phyloP scores from a whole-genome alignment of 2,797 vertebrate species.

The Cephalopachus bancanus region DNA sequence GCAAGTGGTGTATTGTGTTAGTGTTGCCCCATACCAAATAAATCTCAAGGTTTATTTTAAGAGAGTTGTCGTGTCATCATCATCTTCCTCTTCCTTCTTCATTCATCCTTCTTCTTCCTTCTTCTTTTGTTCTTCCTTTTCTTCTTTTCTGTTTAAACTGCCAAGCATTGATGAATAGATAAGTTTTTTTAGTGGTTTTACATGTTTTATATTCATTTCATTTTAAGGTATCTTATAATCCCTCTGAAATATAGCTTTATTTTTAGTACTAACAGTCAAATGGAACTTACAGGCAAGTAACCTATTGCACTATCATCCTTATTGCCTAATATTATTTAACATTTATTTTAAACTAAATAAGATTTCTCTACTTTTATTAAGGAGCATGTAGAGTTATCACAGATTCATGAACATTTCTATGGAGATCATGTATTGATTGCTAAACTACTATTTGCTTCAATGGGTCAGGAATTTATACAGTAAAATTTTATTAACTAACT shows the following conservation, averaged over 20 bases:
- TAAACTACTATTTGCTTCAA: background rate
- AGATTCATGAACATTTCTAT: background rate
- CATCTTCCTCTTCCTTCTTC: background rate
- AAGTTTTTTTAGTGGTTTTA: background rate
- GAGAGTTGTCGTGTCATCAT: background rate
- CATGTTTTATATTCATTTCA: constrained; percentile 25
- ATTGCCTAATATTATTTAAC: background rate
- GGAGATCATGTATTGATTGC: background rate
- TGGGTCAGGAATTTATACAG: background rate
- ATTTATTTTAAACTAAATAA: background rate
- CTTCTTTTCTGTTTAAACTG: background rate
- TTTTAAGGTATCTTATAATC: background rate
- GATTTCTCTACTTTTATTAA: background rate
- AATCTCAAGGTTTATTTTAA: constrained; percentile 53
- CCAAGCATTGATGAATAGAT: background rate
- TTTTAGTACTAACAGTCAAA: background rate
- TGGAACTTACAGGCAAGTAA: background rate
- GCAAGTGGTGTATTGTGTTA: background rate
- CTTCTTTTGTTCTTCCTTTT: too few species aligned
- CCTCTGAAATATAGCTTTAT: constrained; percentile 7
- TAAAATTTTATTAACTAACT: constrained; percentile 30
- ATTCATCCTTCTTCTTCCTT: too few species aligned
- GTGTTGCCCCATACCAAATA: background rate
- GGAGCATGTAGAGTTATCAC: background rate
- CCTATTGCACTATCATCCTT: constrained; percentile 23